These are phyloP conservation scores for Noctua pronuba DNA, from an alignment of 2,888 invertebrate species.

Conservation along the genomic window DNA sequence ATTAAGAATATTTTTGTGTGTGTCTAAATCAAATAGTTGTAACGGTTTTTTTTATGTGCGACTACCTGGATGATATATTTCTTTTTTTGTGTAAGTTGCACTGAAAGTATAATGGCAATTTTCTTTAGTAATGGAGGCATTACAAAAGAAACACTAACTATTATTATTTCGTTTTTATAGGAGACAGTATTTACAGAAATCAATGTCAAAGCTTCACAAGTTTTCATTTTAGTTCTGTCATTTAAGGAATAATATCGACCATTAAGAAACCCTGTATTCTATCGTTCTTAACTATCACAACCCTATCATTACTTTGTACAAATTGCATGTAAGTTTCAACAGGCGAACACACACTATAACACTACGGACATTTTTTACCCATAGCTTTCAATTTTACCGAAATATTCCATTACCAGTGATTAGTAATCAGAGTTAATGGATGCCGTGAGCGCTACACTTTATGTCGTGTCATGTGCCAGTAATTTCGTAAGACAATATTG, in stretches of 20 bases:
- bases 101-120: not conserved
- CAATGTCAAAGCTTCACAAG: conserved; percentile 26
- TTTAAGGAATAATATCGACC: conserved; percentile 4
- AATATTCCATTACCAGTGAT: conserved; percentile 77
- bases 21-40: conserved; percentile 23
- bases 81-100: not conserved
- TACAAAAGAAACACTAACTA: not conserved
- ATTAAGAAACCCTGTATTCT: not conserved
- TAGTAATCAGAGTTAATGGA: conserved; percentile 82
- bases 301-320: conserved; percentile 34
- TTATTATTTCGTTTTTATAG: not conserved
- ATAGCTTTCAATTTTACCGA: conserved; percentile 59
- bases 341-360: conserved; percentile 7
- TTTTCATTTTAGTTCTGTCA: not conserved
- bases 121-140: not conserved
- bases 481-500: conserved; percentile 64
- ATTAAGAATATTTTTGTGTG: conserved; percentile 8
- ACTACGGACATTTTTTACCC: conserved; percentile 37
- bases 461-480: conserved; percentile 72
- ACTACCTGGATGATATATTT: not conserved
- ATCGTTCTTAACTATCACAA: conserved; percentile 18
- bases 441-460: conserved; percentile 68
- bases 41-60: not conserved
- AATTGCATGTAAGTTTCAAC: conserved; percentile 27
- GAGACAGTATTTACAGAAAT: not conserved